Evolutionary conservation across 2,888 invertebrate species (phyloP).

Genomic region (Barypeithes pellucidus): DNA sequence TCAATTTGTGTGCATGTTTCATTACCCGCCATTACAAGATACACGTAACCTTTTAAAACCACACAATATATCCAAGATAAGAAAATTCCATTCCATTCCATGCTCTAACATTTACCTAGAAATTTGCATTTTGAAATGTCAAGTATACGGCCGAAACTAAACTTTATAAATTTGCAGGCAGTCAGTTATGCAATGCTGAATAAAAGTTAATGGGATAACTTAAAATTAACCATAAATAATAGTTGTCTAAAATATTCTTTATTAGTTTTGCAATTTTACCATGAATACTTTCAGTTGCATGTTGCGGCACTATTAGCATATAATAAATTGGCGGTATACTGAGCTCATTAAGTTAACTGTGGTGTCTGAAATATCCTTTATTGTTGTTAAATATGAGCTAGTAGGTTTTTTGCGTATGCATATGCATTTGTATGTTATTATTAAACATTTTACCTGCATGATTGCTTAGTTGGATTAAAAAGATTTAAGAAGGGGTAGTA

Average conservation of each 20-base stretch:
- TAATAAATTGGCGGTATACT: conserved; percentile 36
- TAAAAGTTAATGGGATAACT: conserved; percentile 25
- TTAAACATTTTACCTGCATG: conserved; percentile 5
- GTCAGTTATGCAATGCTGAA: conserved; percentile 26
- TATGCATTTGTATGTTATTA: conserved; percentile 8
- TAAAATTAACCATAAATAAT: conserved; percentile 31
- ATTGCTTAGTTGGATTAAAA: no score
- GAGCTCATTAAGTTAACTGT: conserved; percentile 29
- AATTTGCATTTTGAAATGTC: conserved; percentile 31
- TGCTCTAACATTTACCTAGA: conserved; percentile 3
- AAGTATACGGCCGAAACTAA: conserved; percentile 15
- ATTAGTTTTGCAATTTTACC: conserved; percentile 32
- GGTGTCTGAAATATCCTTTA: conserved; percentile 34
- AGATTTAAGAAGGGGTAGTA: no score
- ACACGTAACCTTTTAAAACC: conserved; percentile 7
- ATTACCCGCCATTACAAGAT: not conserved
- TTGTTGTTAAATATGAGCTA: conserved; percentile 25
- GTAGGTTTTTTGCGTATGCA: not conserved
- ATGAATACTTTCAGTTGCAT: conserved; percentile 40
- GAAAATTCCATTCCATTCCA: not conserved
- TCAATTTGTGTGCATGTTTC: not conserved
- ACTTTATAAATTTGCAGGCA: not conserved
- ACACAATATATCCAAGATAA: conserved; percentile 7
- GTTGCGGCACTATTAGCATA: conserved; percentile 34
- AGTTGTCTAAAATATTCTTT: conserved; percentile 35